phyloP scores from a whole-genome alignment of 2,113 vertebrate species.

The Rhinoptilus africanus region DNA sequence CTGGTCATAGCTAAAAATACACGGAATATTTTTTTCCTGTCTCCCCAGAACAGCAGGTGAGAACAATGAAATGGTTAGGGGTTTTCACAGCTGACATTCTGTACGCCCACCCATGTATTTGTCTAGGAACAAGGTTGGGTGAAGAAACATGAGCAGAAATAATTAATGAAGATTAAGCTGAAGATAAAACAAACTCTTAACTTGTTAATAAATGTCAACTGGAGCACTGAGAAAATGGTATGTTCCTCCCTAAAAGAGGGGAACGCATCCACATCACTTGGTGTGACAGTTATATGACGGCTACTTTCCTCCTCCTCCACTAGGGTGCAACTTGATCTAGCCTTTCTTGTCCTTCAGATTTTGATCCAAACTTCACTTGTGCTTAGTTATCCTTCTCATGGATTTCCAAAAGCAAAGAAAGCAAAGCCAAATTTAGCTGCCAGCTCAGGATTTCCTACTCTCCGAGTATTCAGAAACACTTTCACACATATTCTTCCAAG shows the following conservation, averaged over 20 bases:
- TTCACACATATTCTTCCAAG: background rate
- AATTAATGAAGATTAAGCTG: background rate
- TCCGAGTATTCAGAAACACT: background rate
- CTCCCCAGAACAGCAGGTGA: background rate
- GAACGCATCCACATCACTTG: background rate
- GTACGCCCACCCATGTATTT: background rate
- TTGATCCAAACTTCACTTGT: background rate
- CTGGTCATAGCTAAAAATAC: constrained; percentile 14
- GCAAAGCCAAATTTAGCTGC: background rate
- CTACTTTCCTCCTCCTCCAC: background rate
- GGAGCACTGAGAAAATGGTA: background rate
- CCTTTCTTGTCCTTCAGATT: background rate
- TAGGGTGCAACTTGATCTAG: background rate
- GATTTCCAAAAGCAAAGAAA: background rate
- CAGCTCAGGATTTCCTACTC: background rate
- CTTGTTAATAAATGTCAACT: background rate
- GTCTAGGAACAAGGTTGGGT: background rate
- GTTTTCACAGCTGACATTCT: background rate
- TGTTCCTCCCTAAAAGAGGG: background rate
- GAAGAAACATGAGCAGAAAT: background rate
- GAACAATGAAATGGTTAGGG: background rate
- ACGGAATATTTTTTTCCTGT: background rate
- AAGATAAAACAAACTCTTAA: background rate
- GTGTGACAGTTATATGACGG: background rate
- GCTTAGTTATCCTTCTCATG: background rate